A percentile compares a stretch with the other conserved stretches of the same genome.
Conservation (phyloP, 2,797 vertebrate genomes). For the Eulemur mongoz region DNA sequence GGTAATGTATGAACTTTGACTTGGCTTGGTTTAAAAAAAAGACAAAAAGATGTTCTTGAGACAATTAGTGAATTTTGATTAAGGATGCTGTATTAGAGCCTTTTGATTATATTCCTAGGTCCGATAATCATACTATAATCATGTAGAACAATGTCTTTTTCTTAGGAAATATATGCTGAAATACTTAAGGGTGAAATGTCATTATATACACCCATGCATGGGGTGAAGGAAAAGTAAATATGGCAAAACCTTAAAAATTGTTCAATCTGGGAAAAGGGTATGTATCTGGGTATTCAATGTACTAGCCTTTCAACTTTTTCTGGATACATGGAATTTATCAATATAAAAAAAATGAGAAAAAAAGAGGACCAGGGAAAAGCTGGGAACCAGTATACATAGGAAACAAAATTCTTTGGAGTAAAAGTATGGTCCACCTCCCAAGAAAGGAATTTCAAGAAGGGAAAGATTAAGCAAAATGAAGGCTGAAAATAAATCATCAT, state of each 20-base stretch:
- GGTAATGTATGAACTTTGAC: background rate
- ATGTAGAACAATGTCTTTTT: background rate
- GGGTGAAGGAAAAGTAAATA: background rate
- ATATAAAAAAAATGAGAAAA: background rate
- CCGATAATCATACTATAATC: background rate
- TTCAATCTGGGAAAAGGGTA: background rate
- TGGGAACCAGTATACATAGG: background rate
- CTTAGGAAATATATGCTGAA: background rate
- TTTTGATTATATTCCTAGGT: background rate
- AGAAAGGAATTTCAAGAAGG: background rate
- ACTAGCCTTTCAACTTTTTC: background rate
- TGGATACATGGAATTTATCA: background rate
- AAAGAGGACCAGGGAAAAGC: background rate
- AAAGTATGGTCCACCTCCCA: background rate
- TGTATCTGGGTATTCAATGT: background rate
- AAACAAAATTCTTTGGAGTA: background rate
- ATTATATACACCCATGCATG: background rate
- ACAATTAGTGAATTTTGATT: background rate
- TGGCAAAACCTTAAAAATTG: background rate
- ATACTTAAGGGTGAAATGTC: background rate
- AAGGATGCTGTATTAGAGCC: background rate
- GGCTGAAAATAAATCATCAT: background rate
- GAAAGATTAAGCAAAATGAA: background rate
- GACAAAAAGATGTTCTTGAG: background rate
- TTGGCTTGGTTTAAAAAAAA: background rate